Evolutionary conservation across 2,888 invertebrate species (phyloP), one percentile per base, ranked within the genome.

Genomic region (Aradus depressus): DNA sequence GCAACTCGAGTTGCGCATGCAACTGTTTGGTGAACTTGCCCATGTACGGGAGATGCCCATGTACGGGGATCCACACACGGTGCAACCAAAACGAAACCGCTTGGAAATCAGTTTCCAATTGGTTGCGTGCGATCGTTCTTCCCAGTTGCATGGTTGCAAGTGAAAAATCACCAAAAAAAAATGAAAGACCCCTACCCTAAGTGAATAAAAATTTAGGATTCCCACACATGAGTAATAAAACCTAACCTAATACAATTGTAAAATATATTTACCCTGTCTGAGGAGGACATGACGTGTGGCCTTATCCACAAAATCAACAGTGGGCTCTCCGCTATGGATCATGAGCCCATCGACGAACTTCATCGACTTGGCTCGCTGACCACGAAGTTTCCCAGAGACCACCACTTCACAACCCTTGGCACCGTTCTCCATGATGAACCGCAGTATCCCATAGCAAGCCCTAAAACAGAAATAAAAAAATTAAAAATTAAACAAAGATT

Each of bases 311-410:
- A 97, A 99, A 67, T 97, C 93, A 65, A 93, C 92, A 72, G 89
- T 90, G 26, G 98, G 97, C 71, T 98, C 92, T 68, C 98, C 98
- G 61, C 92, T 92, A 75, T 99, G 98, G 68, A 99, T 98, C 98
- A 99, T 99, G 56, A 98, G 80, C 58, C 98, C 98, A 65, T 99
- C 98, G 32, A 96, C 95, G 68, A 99, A 99, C 72, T 99, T 98
- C 98, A 98, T 99, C 51, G 95, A 92, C 74, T 98, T 99, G 60
- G 98, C 98, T 75, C 98, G 80, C 75, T 99, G 98, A 59, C 98
- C 98, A 66, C 98, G 77, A 60, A 99, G 79, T 74, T 99, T 99
- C 58, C 98, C 98, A 48, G 95, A 96, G 2, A 99, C 98, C 2
- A 99, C 96, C 1, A 99, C 97, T 70, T 96, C 96, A 64, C 96